Conservation (phyloP, 2,113 vertebrate genomes). For the Egretta garzetta region DNA sequence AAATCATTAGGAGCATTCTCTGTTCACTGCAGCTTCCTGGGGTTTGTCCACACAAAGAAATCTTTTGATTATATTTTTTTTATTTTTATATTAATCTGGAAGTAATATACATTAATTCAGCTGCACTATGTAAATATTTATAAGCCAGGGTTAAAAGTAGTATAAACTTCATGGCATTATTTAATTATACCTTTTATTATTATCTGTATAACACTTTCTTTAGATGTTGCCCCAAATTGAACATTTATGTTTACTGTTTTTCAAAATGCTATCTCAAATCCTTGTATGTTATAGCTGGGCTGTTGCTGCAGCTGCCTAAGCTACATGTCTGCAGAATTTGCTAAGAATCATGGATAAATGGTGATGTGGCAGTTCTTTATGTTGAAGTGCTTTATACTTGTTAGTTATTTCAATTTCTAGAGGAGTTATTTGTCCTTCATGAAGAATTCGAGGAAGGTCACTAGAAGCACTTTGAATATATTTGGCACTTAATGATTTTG, state of each 20-base stretch:
- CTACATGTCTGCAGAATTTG: not conserved
- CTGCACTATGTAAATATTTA: not conserved
- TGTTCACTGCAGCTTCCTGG: not conserved
- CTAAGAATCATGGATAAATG: not conserved
- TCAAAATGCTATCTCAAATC: not conserved
- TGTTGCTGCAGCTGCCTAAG: not conserved
- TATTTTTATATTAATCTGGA: not conserved
- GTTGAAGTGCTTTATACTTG: not conserved
- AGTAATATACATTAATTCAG: not conserved
- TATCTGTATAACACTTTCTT: not conserved
- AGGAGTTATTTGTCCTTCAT: not conserved
- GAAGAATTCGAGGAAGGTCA: not conserved
- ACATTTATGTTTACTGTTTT: not conserved
- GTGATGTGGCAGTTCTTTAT: not conserved
- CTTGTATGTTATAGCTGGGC: not conserved
- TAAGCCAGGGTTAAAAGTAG: not conserved
- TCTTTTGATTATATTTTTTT: not conserved
- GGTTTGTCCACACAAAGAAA: not conserved
- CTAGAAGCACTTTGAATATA: not conserved
- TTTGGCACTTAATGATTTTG: not conserved
- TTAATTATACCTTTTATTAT: not conserved
- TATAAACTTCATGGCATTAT: not conserved
- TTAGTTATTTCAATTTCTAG: not conserved
- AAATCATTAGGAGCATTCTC: not conserved
- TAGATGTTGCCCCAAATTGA: not conserved